Base-by-base conservation (phyloP, 2,888 invertebrate species). In the Cheilosia urbana region DNA sequence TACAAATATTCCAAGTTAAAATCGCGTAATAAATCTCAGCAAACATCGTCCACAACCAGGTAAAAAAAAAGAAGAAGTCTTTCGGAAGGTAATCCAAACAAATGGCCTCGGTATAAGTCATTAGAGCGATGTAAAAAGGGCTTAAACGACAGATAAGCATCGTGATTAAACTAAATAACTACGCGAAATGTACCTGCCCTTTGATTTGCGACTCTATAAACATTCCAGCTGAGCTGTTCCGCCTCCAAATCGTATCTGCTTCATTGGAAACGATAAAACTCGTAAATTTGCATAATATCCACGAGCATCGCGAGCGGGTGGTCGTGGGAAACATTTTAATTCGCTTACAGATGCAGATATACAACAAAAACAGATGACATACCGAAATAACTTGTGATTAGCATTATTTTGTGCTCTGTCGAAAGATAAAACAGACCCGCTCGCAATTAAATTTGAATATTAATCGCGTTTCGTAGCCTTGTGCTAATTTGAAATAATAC, bases 301-400 rank as follows among this genome's bases (percentile, higher is more conserved):
- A 19, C 13, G 11, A 4, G 13, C 15, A 42, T 34, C 21, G 4
- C 24, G 34, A 69, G 37, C 62, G 69, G 62, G 77, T 62, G 77
- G 68, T 69, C 77, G 69, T 78, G 77, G 77, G 77, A 78, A 69
- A 62, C 45, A 57, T 63, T 66, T 60, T 40, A 69, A 69, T 69
- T 68, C 47, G 24, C 1, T 15, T 34, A 30, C 24, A 19, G 57
- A 58, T 13, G 13, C 30, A 27, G 19, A 53, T 30, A 53, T 30
- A 34, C 24, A 34, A 5, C 21, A 9, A 30, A 27, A 9, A 9
- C 30, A 30, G 30, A n/a, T 40, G 45, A 6, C 27, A 27, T 55
- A 53, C 40, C 37, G 11, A 69, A 45, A 69, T 69, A 47, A 57
- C 47, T 58, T 63, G 24, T 45, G 72, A 72, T 72, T 72, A 72